phyloP scores from a whole-genome alignment of 2,113 vertebrate species.

The Solea solea region DNA sequence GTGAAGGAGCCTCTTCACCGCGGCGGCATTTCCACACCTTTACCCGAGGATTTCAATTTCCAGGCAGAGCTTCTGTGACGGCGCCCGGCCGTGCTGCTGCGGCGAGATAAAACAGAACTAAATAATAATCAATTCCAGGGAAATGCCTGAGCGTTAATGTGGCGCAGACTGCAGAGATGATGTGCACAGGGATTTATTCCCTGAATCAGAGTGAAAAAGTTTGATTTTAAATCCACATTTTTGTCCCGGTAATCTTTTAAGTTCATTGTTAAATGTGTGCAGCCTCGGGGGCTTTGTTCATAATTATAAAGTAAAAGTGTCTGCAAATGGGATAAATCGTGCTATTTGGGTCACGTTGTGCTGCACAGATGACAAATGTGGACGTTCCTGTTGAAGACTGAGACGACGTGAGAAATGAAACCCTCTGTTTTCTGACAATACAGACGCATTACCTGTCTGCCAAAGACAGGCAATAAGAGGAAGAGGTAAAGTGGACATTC shows the following conservation, averaged over 20 bases:
- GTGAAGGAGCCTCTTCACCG: slow-evolving; percentile 59
- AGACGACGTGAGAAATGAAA: no score
- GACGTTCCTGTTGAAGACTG: no score
- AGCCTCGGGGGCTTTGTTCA: slow-evolving; percentile 15
- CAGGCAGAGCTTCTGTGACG: slow-evolving; percentile 50
- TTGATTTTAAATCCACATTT: slow-evolving; percentile 20
- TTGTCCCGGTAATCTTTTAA: slow-evolving; percentile 7
- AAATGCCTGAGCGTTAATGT: slow-evolving; percentile 67
- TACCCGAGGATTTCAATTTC: slow-evolving; percentile 67
- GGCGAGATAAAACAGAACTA: slow-evolving; percentile 76
- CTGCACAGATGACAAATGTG: no score
- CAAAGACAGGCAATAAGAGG: no score
- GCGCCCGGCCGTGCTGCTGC: slow-evolving; percentile 64
- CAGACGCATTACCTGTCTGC: no score
- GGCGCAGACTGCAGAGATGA: slow-evolving; percentile 43
- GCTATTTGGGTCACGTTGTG: not conserved
- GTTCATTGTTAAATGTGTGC: slow-evolving; percentile 18
- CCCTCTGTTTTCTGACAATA: no score
- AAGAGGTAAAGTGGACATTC: no score
- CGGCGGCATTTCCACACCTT: slow-evolving; percentile 59
- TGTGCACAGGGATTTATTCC: slow-evolving; percentile 51
- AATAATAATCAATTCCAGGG: slow-evolving; percentile 72
- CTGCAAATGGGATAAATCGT: slow-evolving; percentile 8
- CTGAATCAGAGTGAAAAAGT: slow-evolving; percentile 41
- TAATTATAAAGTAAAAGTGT: slow-evolving; percentile 33